Conservation (phyloP, 1,140 invertebrate genomes). For the Palaemon carinicauda region DNA sequence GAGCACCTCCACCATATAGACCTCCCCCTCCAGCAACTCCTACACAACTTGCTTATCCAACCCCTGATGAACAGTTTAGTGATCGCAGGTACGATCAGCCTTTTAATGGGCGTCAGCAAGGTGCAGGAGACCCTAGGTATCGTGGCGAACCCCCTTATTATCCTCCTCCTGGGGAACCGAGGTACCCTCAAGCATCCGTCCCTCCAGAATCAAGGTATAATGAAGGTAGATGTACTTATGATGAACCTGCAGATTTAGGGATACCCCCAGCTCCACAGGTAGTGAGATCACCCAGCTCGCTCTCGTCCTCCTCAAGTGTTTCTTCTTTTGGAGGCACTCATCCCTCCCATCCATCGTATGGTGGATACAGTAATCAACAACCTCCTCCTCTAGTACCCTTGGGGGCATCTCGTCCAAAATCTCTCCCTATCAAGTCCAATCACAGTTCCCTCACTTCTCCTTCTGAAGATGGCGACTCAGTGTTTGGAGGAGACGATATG, state of each 20-base stretch:
- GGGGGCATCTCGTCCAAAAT: conserved; percentile 61
- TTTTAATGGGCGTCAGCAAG: conserved; percentile 33
- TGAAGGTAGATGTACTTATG: conserved; percentile 26
- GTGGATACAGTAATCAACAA: neutral
- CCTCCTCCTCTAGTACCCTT: conserved; percentile 60
- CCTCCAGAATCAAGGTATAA: conserved; percentile 21
- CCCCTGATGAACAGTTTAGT: conserved; percentile 15
- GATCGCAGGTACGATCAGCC: conserved; percentile 27
- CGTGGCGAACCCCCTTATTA: conserved; percentile 30
- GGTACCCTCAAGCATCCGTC: neutral
- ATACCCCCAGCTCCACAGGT: conserved; percentile 61
- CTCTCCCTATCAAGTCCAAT: conserved; percentile 61
- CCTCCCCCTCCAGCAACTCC: conserved; percentile 45
- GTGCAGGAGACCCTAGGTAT: conserved; percentile 63
- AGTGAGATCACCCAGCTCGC: conserved; percentile 21
- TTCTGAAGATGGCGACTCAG: conserved; percentile 39
- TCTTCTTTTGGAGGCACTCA: neutral
- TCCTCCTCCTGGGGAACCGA: conserved; percentile 14
- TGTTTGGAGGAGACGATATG: neutral
- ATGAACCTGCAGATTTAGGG: conserved; percentile 53
- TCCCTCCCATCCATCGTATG: neutral
- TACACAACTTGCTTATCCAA: conserved; percentile 6
- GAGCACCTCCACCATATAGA: conserved; percentile 55
- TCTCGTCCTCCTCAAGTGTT: conserved; percentile 61
- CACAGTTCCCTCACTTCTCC: conserved; percentile 9